These are phyloP conservation scores for Trissolcus basalis DNA, from an alignment of 1,140 invertebrate species.

Conservation along the genomic window DNA sequence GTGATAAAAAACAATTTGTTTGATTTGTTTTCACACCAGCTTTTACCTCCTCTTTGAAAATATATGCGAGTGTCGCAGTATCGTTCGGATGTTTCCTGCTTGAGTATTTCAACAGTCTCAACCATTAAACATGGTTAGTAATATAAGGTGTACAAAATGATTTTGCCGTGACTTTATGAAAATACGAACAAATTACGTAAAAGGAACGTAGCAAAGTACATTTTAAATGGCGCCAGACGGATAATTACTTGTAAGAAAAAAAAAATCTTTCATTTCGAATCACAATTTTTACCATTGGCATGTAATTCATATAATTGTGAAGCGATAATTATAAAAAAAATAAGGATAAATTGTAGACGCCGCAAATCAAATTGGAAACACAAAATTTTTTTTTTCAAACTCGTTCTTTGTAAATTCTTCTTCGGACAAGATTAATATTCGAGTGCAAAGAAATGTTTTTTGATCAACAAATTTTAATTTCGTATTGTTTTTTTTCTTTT, in stretches of 20 bases:
- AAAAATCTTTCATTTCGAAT: slow-evolving; percentile 22
- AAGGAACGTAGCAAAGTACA: slow-evolving; percentile 23
- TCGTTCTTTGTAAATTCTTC: too few species aligned
- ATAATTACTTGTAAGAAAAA: slow-evolving; percentile 18
- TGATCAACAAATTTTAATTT: too few species aligned
- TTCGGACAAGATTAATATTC: too few species aligned
- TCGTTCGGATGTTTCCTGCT: too few species aligned
- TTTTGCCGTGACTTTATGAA: slow-evolving; percentile 23
- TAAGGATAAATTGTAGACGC: not conserved
- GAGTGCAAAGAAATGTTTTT: too few species aligned
- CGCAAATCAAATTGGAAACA: slow-evolving; percentile 4
- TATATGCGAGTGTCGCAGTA: too few species aligned
- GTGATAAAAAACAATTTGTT: too few species aligned
- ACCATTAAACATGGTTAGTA: not conserved
- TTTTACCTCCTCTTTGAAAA: too few species aligned
- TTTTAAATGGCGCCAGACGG: slow-evolving; percentile 41
- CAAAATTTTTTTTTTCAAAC: too few species aligned
- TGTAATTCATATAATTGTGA: slow-evolving; percentile 35
- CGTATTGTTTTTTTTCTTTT: too few species aligned
- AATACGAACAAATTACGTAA: slow-evolving; percentile 22
- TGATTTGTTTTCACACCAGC: too few species aligned
- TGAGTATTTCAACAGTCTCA: too few species aligned
- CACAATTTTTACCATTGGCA: slow-evolving; percentile 6
- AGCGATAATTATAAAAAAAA: slow-evolving; percentile 14
- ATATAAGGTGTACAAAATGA: not conserved